Base-by-base conservation (phyloP, 2,888 invertebrate genomes). In the Aleiodes leptofemur region DNA sequence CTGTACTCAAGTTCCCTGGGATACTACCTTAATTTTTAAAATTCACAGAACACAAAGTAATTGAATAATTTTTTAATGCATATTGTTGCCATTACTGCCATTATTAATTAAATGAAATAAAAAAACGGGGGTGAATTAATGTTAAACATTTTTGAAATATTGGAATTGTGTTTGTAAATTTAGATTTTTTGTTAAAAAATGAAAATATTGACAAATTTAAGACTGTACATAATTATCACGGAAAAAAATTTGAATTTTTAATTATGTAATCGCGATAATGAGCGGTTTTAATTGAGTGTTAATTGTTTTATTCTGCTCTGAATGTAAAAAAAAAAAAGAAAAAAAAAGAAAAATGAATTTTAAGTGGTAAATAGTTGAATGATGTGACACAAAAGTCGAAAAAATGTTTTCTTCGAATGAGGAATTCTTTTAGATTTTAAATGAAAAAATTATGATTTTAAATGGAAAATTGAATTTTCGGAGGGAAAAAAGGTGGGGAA, bases 41-140 rank as follows among this genome's bases (percentile, higher is more conserved):
- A 8, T 43, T 43, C 43, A 0, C 9, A 38, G 8, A 38, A 43
- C 9, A 8, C 11, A 43, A 43, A 43, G 8, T 43, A 43, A 43
- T 43, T 43, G 13, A 61, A 61, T 61, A 61, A 38, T 34, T 13
- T 43, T 43, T 31, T 61, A 61, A 43, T 43, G 48, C 29, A 43
- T 11, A 83, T 79, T 83, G 82, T 84, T 83, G 82, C 79, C 81
- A 80, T 73, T 79, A 87, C 87, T 87, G 87, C 87, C 87, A 86
- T 82, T 86, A 82, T 76, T 80, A 64, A 79, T 70, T 72, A 77
- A 75, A 74, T 74, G 77, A 76, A 72, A 79, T 77, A 77, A 76
- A 43, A 38, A 38, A 38, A 8, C 1, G 7, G 77, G 69, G 16
- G 38, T 53, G 4, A 34, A 75, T 72, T 64, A 9, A 68, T 64